phyloP scores from a whole-genome alignment of 2,113 vertebrate species.

The Poecilia latipinna region DNA sequence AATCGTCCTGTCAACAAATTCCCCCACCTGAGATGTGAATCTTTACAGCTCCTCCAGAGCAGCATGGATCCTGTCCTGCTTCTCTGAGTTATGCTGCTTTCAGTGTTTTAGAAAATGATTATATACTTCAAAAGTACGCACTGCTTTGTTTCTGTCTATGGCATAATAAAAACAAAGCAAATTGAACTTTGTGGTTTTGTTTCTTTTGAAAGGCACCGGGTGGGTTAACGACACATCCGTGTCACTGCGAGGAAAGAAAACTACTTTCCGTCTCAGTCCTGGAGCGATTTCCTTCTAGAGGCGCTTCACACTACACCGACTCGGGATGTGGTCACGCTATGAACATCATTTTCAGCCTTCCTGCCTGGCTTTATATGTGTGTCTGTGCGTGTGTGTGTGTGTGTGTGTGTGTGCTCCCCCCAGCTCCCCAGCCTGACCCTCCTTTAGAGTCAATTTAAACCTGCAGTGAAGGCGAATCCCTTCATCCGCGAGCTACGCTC shows the following conservation, averaged over 20 bases:
- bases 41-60: background rate
- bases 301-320: background rate
- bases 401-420: background rate
- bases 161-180: background rate
- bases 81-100: background rate
- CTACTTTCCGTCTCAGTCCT: conserved; percentile 43
- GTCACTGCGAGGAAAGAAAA: conserved; percentile 7
- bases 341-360: conserved; percentile 21
- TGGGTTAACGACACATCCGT: background rate
- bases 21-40: background rate
- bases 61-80: background rate
- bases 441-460: conserved; percentile 41
- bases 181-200: background rate
- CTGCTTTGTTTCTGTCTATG: background rate
- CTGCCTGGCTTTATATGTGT: background rate
- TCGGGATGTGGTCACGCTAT: conserved; percentile 23
- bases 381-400: background rate
- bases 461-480: conserved; percentile 46
- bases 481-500: conserved; percentile 50
- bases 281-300: conserved; percentile 12
- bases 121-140: too few relatives aligned
- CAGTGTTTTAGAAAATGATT: background rate
- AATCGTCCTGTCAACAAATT: background rate
- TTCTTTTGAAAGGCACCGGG: background rate
- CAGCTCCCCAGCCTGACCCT: background rate